Evolutionary conservation across 2,888 invertebrate genomes (phyloP).

Genomic region (Thereva unica): DNA sequence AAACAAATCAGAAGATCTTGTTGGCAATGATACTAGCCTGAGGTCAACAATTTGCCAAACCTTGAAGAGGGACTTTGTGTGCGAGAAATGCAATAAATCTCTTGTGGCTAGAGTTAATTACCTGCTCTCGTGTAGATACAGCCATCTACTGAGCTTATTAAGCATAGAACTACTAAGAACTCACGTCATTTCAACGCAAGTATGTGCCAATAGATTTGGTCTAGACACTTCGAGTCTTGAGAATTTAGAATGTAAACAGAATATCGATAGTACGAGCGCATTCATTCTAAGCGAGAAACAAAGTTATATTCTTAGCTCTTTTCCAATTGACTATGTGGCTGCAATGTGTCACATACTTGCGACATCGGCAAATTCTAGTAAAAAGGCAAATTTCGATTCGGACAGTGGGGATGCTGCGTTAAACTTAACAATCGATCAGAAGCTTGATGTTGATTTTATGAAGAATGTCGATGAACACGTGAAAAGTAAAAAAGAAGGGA

Average conservation of each 20-base stretch:
- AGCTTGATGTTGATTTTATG: conserved; percentile 19
- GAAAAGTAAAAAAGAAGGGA: conserved; percentile 6
- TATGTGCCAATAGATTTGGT: conserved; percentile 64
- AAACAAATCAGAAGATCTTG: conserved; percentile 61
- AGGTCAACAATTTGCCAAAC: conserved; percentile 66
- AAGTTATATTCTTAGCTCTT: conserved; percentile 66
- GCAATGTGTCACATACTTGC: conserved; percentile 79
- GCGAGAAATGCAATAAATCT: conserved; percentile 74
- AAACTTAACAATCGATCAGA: conserved; percentile 48
- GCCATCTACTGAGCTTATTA: conserved; percentile 65
- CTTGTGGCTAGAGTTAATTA: conserved; percentile 74
- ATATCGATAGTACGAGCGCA: conserved; percentile 3
- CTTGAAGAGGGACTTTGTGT: conserved; percentile 73
- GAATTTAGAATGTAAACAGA: conserved; percentile 48
- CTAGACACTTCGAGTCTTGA: conserved; percentile 59
- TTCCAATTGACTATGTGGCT: conserved; percentile 70
- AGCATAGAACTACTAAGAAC: conserved; percentile 65
- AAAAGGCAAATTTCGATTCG: conserved; percentile 29
- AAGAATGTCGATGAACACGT: conserved; percentile 29
- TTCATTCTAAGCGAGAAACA: conserved; percentile 42
- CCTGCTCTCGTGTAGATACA: conserved; percentile 71
- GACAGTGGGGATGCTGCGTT: conserved; percentile 44
- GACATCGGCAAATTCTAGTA: conserved; percentile 45
- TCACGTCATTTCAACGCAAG: conserved; percentile 65
- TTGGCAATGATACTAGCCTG: conserved; percentile 42